Percentiles rank a stretch among this genome's conserved stretches.
Conservation (phyloP, 2,888 invertebrate genomes). For the Drosophila acutilabella region DNA sequence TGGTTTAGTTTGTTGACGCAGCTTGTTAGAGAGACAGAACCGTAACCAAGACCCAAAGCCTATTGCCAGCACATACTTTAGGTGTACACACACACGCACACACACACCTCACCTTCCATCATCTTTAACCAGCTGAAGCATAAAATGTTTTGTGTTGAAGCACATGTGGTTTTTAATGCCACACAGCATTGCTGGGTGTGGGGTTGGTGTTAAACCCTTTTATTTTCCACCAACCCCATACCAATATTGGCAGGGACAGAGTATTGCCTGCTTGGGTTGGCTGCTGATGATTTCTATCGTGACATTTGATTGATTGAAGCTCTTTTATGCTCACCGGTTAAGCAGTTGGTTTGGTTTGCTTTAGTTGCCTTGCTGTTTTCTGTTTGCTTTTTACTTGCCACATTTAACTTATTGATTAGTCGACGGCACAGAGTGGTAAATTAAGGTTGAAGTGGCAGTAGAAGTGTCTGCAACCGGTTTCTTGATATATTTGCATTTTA, state of each 20-base stretch:
- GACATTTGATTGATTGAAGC: conserved; percentile 75
- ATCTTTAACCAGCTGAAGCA: conserved; percentile 38
- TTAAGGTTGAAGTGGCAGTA: not conserved
- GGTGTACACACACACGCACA: not conserved
- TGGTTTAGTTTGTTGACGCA: conserved; percentile 80
- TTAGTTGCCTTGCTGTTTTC: conserved; percentile 30
- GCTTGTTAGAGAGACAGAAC: conserved; percentile 66
- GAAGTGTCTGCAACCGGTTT: conserved; percentile 11
- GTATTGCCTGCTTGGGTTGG: conserved; percentile 5
- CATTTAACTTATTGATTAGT: conserved; percentile 61
- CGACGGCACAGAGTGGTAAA: not conserved
- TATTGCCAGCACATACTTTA: conserved; percentile 12
- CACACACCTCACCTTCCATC: conserved; percentile 9
- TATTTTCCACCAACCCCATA: conserved; percentile 26
- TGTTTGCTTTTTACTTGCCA: conserved; percentile 45
- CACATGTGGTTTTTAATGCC: conserved; percentile 75
- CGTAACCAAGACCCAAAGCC: conserved; percentile 7
- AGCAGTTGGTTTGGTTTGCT: conserved; percentile 35
- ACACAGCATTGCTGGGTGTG: conserved; percentile 20
- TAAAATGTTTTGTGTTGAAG: conserved; percentile 62
- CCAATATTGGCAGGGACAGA: conserved; percentile 10
- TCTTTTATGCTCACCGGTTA: conserved; percentile 44
- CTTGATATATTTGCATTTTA: conserved; percentile 60
- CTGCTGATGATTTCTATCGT: conserved; percentile 65
- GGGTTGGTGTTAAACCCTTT: conserved; percentile 37